Conservation (phyloP, 64 coral and sea anemone species). For the Pocillopora verrucosa region DNA sequence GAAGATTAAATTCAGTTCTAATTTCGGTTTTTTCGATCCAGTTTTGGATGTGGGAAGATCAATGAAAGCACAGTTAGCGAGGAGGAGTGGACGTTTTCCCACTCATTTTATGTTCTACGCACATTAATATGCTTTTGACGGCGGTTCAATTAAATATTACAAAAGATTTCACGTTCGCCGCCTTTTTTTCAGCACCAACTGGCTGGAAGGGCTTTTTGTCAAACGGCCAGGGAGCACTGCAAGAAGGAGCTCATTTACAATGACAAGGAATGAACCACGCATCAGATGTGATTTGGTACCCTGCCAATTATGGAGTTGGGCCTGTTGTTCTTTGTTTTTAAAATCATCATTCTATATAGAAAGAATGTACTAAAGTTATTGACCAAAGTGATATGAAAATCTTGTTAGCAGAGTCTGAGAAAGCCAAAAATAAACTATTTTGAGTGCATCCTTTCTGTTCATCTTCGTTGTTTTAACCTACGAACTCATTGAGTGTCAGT, state of each 20-base stretch:
- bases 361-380: not conserved
- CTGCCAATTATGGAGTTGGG: not conserved
- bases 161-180: not conserved
- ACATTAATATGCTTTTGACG: no score
- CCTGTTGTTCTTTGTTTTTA: not conserved
- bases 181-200: conserved; percentile 34
- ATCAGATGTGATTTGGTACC: not conserved
- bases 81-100: no score
- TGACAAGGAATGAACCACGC: conserved; percentile 13
- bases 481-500: no score
- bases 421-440: conserved; percentile 6
- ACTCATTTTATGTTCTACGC: no score
- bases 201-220: conserved; percentile 35
- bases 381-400: not conserved
- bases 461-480: no score
- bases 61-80: no score
- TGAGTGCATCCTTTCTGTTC: not conserved
- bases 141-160: no score
- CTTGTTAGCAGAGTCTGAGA: not conserved
- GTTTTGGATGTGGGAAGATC: no score
- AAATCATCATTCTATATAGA: not conserved
- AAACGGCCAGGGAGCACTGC: conserved; percentile 51
- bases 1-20: no score
- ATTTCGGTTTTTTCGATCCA: no score
- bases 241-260: conserved; percentile 28